phyloP scores from a whole-genome alignment of 2,888 invertebrate genomes.

The Eupithecia insigniata region DNA sequence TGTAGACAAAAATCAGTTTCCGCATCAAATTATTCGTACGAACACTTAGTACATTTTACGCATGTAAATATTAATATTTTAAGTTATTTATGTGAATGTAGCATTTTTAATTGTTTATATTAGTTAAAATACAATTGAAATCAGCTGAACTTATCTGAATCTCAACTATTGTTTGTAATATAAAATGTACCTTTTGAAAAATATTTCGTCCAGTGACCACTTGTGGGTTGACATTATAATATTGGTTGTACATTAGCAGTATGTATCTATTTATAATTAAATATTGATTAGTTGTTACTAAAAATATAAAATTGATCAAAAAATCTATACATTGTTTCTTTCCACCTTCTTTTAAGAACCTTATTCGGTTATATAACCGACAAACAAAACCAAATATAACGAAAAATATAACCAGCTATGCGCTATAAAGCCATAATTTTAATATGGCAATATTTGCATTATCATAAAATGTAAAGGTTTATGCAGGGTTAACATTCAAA shows the following conservation, averaged over 20 bases:
- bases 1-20: constrained; percentile 57
- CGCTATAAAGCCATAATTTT: not conserved
- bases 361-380: not conserved
- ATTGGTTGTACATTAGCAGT: constrained; percentile 80
- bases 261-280: constrained; percentile 82
- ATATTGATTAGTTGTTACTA: constrained; percentile 84
- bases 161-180: constrained; percentile 76
- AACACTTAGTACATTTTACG: constrained; percentile 57
- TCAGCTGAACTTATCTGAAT: constrained; percentile 82
- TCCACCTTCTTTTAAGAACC: constrained; percentile 10
- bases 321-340: constrained; percentile 50
- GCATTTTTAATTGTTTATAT: constrained; percentile 71
- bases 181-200: constrained; percentile 75
- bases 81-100: constrained; percentile 83
- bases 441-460: not conserved
- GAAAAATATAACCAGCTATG: not conserved
- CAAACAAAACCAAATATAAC: not conserved
- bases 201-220: constrained; percentile 79
- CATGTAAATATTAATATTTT: constrained; percentile 77
- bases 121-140: constrained; percentile 73
- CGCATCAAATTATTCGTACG: constrained; percentile 54
- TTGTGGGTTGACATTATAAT: constrained; percentile 71
- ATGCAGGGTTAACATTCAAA: not conserved
- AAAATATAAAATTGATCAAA: constrained; percentile 83
- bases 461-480: not conserved